Conservation (phyloP, 2,888 invertebrate genomes). For the Nesidiocoris tenuis region DNA sequence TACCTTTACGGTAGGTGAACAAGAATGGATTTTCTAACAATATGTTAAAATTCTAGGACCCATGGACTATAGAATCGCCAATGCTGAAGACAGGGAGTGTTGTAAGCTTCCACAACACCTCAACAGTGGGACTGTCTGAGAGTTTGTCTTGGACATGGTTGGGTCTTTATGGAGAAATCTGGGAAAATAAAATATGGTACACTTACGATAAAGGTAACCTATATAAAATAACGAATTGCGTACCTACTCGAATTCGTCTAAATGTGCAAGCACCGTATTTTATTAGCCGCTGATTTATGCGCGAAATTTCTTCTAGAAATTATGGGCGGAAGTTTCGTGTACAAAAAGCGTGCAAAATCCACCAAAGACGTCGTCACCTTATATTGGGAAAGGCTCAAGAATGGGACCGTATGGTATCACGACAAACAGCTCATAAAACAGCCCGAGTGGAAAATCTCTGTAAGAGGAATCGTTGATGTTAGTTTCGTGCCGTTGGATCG, state of each 20-base stretch:
- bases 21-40: too few relatives aligned
- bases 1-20: too few relatives aligned
- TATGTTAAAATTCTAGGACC: too few relatives aligned
- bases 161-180: conserved; percentile 10
- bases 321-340: conserved; percentile 28
- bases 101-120: conserved; percentile 20
- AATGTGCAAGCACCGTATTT: not conserved
- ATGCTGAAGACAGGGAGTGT: conserved; percentile 11
- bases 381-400: conserved; percentile 19
- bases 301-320: conserved; percentile 11
- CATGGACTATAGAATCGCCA: conserved; percentile 27
- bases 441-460: conserved; percentile 27
- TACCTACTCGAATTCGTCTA: not conserved
- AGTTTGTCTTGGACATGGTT: conserved; percentile 30
- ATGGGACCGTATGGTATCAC: not conserved
- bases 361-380: conserved; percentile 5
- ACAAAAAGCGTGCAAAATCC: not conserved
- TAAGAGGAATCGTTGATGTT: conserved; percentile 27
- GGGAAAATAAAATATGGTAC: conserved; percentile 22
- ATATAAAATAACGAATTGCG: not conserved
- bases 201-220: not conserved
- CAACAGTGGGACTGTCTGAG: conserved; percentile 9
- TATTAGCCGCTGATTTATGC: not conserved
- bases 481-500: conserved; percentile 17
- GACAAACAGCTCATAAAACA: conserved; percentile 17